Base-by-base conservation (phyloP, 2,888 invertebrate genomes). In the Agapostemon virescens region DNA sequence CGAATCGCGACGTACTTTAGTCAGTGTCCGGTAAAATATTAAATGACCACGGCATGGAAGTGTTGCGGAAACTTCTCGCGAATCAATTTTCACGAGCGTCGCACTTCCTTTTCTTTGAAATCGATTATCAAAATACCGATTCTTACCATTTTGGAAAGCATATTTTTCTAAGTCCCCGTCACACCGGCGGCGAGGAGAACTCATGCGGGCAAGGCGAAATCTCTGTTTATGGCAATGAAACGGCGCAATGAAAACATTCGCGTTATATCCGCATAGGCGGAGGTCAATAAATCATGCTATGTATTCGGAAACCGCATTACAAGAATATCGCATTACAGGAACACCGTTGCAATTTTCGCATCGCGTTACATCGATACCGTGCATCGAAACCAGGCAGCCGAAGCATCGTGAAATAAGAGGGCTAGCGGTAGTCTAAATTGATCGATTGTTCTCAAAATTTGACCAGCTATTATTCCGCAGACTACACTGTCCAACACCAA, bases 281-380 rank as follows among this genome's bases (percentile, higher is more conserved):
- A 49, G 49, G 49, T n/a, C 49, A 49, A 11, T n/a, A 49, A 49
- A 49, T 49, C 49, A 49, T 49, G 49, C 49, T 49, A n/a, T n/a
- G n/a, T n/a, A 49, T 49, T 49, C n/a, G 49, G n/a, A 49, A 49
- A 49, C 49, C 49, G 49, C 49, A 49, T 49, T n/a, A 49, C 49
- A 49, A n/a, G 49, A 49, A 49, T 49, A 49, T 49, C 49, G n/a
- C 49, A 49, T 49, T 49, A n/a, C 49, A n/a, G 9, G 11, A 49
- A n/a, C 49, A 20, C 45, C 9, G 45, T 49, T 49, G 49, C n/a
- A n/a, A 49, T 49, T 11, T 49, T n/a, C n/a, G 49, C 1, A 49
- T 6, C 49, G n/a, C 11, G 49, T 49, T 49, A 49, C 11, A n/a
- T 1, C 1, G n/a, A 20, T n/a, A 49, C n/a, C 49, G 1, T 49